Evolutionary conservation across 1,140 invertebrate genomes (phyloP), one percentile per base, ranked within the genome.

Genomic region (Cydia splendana): DNA sequence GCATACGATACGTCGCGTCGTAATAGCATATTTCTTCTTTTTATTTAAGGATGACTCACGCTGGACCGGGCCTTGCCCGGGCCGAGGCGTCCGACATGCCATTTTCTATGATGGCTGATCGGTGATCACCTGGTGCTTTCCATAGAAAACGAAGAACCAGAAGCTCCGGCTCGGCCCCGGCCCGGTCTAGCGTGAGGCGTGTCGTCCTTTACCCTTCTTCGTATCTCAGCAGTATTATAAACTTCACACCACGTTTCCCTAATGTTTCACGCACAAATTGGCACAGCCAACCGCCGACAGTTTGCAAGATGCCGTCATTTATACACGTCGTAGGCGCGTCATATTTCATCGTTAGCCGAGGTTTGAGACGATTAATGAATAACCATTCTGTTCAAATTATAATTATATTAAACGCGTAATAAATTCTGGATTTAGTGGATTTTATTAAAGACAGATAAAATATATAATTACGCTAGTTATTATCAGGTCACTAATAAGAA

Each of bases 331-430:
- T 4, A 65, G 38, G 15, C 34, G 30, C 38, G 67, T 71, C 67
- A 71, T 71, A 71, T 71, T 71, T 71, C 67, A 71, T 71, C 67
- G 67, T 71, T 71, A 71, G 12, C 4, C 65, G 67, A 30, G 13
- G 67, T 6, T 71, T 42, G 34, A 24, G n/a, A 20, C 30, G 34
- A 71, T 71, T 71, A 71, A 71, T 71, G 67, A 71, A 71, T 42
- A 69, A 34, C 65, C 30, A 13, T 71, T 71, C 38, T 42, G 34
- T 45, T 71, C 18, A n/a, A 71, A 45, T 45, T 45, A 18, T 9
- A 38, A 30, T 65, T 28, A 65, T 30, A 13, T 20, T 12, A 4
- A 1, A 10, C 9, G 2, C 6, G 30, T 34, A 67, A 34, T 67
- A 30, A 67, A 34, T 13, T 67, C n/a, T 2, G 15, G 10, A 34